phyloP scores from a whole-genome alignment of 2,113 vertebrate species.

The Alethe castanea region DNA sequence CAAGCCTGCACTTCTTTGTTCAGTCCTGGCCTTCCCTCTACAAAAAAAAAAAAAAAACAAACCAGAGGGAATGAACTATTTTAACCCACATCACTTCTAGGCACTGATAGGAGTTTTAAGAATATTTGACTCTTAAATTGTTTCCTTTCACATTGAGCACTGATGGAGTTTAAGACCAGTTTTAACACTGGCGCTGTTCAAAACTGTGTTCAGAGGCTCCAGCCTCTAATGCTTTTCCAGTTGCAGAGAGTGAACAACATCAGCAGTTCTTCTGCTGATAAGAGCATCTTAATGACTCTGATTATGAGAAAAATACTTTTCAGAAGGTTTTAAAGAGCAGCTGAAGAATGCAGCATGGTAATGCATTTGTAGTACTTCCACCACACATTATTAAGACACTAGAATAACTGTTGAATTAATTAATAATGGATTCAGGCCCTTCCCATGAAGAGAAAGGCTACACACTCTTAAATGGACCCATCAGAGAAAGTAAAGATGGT shows the following conservation, averaged over 20 bases:
- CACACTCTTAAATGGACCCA: background rate
- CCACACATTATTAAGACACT: background rate
- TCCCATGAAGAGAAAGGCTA: background rate
- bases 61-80: background rate
- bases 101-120: background rate
- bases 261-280: background rate
- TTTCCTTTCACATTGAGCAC: background rate
- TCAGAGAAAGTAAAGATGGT: background rate
- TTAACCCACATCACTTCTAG: rapidly evolving
- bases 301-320: background rate
- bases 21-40: background rate
- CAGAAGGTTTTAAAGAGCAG: background rate
- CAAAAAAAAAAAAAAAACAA: background rate
- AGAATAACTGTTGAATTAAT: background rate
- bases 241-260: background rate
- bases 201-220: background rate
- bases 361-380: background rate
- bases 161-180: background rate
- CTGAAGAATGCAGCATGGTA: background rate
- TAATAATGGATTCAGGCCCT: background rate
- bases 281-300: conserved; percentile 5
- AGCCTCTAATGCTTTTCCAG: background rate
- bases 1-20: background rate
- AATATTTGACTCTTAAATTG: background rate
- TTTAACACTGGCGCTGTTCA: background rate